Evolutionary conservation across 2,113 vertebrate species (phyloP).

Genomic region (Xenopus laevis): DNA sequence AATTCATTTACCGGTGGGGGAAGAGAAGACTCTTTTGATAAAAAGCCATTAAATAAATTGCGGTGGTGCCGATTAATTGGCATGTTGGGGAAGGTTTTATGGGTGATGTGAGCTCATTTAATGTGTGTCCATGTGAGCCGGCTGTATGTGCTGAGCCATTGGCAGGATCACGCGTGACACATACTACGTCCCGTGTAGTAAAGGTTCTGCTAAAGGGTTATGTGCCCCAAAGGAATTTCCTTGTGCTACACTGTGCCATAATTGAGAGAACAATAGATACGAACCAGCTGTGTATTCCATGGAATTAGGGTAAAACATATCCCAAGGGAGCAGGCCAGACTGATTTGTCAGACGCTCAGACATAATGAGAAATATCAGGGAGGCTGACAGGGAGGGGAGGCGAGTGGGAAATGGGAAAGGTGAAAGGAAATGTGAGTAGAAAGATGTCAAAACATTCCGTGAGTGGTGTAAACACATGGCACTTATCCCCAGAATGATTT

Average conservation of each 20-base stretch:
- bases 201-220: neutral
- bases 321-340: slow-evolving; percentile 26
- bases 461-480: slow-evolving; percentile 40
- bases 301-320: slow-evolving; percentile 32
- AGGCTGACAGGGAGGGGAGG: neutral
- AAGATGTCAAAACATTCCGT: slow-evolving; percentile 42
- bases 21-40: no score
- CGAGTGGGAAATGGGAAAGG: slow-evolving; percentile 24
- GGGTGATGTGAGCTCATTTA: no score
- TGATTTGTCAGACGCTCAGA: slow-evolving; percentile 24
- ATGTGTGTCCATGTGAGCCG: no score
- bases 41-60: no score
- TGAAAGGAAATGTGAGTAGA: slow-evolving; percentile 32
- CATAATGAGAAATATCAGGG: slow-evolving; percentile 34
- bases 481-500: slow-evolving; percentile 1
- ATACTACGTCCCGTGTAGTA: no score
- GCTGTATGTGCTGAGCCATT: no score
- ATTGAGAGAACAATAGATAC: slow-evolving; percentile 26
- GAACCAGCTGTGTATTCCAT: slow-evolving; percentile 38
- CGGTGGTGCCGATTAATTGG: no score
- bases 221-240: neutral
- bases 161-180: no score
- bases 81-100: no score
- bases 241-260: slow-evolving; percentile 12
- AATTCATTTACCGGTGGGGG: no score